Conservation (phyloP, 2,113 vertebrate genomes). For the Neolamprologus toae region DNA sequence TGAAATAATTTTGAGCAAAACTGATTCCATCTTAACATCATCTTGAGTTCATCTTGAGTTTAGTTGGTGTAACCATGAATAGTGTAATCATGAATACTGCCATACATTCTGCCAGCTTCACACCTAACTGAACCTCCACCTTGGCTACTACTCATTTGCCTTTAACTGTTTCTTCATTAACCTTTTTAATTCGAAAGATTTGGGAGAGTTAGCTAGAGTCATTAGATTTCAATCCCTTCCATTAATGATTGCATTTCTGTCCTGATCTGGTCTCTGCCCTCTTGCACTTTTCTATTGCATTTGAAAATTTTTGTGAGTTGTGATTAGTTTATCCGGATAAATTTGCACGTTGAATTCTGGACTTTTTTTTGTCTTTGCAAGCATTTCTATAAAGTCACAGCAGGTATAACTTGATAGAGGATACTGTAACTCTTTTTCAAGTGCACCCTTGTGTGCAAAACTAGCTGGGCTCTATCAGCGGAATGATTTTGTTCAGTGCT, state of each 20-base stretch:
- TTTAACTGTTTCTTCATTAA: neutral
- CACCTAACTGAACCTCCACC: neutral
- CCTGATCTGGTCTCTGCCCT: neutral
- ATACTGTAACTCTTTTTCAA: neutral
- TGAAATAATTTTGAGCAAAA: neutral
- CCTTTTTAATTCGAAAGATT: neutral
- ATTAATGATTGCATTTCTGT: neutral
- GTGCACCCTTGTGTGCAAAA: neutral
- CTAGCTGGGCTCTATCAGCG: neutral
- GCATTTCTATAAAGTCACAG: neutral
- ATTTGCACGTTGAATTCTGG: neutral
- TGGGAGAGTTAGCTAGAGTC: neutral
- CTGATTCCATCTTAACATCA: neutral
- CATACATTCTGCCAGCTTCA: neutral
- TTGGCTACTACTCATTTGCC: neutral
- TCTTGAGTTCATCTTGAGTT: neutral
- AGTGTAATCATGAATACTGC: neutral
- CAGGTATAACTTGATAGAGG: neutral
- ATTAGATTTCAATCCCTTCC: neutral
- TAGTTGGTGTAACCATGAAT: neutral
- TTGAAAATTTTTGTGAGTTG: neutral
- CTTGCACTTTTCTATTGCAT: neutral
- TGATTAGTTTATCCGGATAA: neutral
- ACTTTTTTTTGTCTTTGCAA: neutral
- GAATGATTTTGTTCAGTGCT: neutral